Evolutionary conservation across 2,888 invertebrate species (phyloP).

Genomic region (Esperia sulphurella): DNA sequence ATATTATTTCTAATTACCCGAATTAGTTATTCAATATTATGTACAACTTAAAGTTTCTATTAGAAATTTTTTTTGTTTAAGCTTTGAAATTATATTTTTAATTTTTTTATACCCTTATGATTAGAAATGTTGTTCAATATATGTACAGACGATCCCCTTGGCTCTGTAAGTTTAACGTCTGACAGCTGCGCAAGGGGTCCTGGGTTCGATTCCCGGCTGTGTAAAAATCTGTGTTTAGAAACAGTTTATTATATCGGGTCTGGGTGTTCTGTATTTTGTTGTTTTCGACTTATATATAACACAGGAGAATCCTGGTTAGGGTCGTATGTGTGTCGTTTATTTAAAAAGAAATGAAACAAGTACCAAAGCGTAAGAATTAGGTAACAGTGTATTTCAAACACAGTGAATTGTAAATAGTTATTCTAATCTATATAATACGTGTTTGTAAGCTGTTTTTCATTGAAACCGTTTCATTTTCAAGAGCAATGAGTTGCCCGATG

Average conservation of each 20-base stretch:
- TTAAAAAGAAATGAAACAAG: slow-evolving; percentile 26
- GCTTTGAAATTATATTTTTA: slow-evolving; percentile 12
- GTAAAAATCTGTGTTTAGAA: too few species aligned
- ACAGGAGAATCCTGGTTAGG: too few species aligned
- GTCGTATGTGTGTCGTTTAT: background rate
- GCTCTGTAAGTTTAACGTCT: too few species aligned
- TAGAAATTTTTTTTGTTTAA: slow-evolving; percentile 26
- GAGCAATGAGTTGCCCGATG: slow-evolving; percentile 30
- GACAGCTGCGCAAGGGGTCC: too few species aligned
- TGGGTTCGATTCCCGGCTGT: too few species aligned
- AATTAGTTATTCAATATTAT: slow-evolving; percentile 31
- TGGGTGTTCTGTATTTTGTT: background rate
- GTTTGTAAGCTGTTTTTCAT: slow-evolving; percentile 64
- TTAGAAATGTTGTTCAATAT: too few species aligned
- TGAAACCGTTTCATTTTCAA: slow-evolving; percentile 28
- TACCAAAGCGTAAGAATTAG: slow-evolving; percentile 49
- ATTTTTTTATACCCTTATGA: too few species aligned
- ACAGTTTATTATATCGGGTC: too few species aligned
- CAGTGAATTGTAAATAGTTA: slow-evolving; percentile 67
- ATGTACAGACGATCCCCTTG: too few species aligned
- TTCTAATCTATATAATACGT: slow-evolving; percentile 59
- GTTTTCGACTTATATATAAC: slow-evolving; percentile 15
- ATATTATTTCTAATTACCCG: slow-evolving; percentile 44
- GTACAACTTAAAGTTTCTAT: slow-evolving; percentile 23
- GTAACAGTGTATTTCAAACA: slow-evolving; percentile 35